A percentile compares a stretch with the other conserved stretches of the same genome.
Evolutionary conservation across 2,888 invertebrate genomes (phyloP).

Genomic region (Rhamphomyia laevipes): DNA sequence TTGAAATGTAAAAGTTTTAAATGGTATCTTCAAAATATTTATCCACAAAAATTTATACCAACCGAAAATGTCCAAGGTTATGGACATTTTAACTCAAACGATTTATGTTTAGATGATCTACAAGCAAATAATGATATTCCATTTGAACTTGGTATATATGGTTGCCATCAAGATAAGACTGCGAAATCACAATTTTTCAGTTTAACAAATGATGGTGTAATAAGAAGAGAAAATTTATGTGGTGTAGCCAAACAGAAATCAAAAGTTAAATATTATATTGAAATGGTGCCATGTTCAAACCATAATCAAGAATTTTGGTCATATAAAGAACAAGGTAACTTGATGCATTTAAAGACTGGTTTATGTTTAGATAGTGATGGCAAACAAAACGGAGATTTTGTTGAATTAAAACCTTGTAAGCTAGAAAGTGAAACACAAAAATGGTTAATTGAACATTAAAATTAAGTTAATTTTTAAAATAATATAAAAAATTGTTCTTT

Average conservation of each 20-base stretch:
- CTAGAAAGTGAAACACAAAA: background rate
- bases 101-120: conserved; percentile 66
- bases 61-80: conserved; percentile 63
- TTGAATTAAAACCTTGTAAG: background rate
- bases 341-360: conserved; percentile 42
- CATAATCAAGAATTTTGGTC: conserved; percentile 42
- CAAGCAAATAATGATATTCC: conserved; percentile 61
- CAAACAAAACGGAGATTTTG: background rate
- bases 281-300: conserved; percentile 36
- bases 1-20: conserved; percentile 75
- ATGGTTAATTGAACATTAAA: background rate
- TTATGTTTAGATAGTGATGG: conserved; percentile 43
- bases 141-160: conserved; percentile 61
- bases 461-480: too few species aligned
- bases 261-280: conserved; percentile 26
- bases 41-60: conserved; percentile 74
- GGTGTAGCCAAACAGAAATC: conserved; percentile 40
- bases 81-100: conserved; percentile 36
- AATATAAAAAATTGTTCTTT: background rate
- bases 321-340: conserved; percentile 36
- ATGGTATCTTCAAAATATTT: conserved; percentile 77
- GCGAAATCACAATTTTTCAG: conserved; percentile 59
- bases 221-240: conserved; percentile 67
- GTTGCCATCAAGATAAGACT: conserved; percentile 46
- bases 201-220: conserved; percentile 53